Base-by-base conservation (phyloP, 2,113 vertebrate genomes). In the Phyllostomus hastatus region DNA sequence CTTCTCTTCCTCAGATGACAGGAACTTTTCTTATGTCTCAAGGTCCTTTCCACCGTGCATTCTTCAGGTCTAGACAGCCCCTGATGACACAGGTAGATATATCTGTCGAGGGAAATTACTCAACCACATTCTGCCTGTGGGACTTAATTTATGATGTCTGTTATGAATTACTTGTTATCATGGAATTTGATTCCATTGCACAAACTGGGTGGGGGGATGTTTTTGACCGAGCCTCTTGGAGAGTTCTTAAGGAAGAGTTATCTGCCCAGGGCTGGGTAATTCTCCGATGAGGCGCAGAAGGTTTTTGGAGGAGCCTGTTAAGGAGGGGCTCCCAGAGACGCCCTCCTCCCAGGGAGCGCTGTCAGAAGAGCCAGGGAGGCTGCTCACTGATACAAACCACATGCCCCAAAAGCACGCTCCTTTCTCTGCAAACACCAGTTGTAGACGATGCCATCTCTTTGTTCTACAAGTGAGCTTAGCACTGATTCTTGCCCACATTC, bases 151-250 rank as follows among this genome's bases (percentile, higher is more conserved):
- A 89, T 35, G 46, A 50, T 81, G 90, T 90, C 96, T 97, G 95
- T 91, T 97, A 48, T 86, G 92, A 95, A 72, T 96, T 96, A 97
- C 89, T 38, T 78, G 41, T 94, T 97, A 95, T 95, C 82, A 3
- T 67, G 91, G 92, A 94, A 87, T 95, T 94, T 97, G 95, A 91
- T 95, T 92, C 22, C 82, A 26, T 88, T 96, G 95, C 92, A 95
- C 90, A 95, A 95, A 83, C 91, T 88, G 90, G 95, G 83, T 59
- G 80, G 95, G 91, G 89, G 57, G 54, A 35, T 93, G 90, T 76
- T 96, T 94, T 94, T 76, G 69, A 85, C 94, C 95, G 43, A 35
- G 78, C 38, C 48, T 67, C 70, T 94, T 81, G 66, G 92, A 92
- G 95, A 73, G 84, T 94, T 84, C 73, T 69, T 83, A 82, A 85